Percentiles rank a stretch among this genome's conserved stretches.
Conservation (phyloP, 2,797 vertebrate genomes). For the Neoniphon sammara region DNA sequence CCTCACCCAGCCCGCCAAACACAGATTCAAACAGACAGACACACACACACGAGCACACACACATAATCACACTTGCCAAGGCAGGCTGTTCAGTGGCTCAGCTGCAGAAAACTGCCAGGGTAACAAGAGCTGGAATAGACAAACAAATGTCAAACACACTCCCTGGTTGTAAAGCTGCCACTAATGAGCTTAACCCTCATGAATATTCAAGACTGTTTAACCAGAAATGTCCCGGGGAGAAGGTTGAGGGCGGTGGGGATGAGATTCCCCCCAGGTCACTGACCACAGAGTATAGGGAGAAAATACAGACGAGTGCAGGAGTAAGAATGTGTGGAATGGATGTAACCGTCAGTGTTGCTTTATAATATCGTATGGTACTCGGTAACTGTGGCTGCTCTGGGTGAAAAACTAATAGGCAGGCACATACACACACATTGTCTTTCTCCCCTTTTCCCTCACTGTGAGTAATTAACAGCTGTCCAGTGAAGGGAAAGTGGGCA, state of each 20-base stretch:
- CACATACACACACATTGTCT: background rate
- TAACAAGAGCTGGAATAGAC: background rate
- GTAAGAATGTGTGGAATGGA: no score
- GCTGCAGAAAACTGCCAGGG: background rate
- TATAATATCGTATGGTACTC: no score
- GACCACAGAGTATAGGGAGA: background rate
- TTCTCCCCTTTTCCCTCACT: background rate
- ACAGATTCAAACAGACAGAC: background rate
- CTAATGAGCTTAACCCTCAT: conserved; percentile 13
- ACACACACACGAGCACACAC: background rate
- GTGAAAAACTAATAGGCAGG: background rate
- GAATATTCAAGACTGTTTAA: conserved; percentile 35
- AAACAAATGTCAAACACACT: background rate
- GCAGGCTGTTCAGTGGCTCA: background rate
- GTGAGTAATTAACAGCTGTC: conserved; percentile 44
- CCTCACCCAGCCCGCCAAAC: background rate
- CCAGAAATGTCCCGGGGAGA: background rate
- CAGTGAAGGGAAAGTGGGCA: conserved; percentile 34
- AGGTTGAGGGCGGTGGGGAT: background rate
- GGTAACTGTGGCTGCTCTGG: background rate
- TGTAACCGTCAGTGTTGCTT: no score
- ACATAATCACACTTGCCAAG: background rate
- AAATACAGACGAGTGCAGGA: no score
- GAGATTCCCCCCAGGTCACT: background rate
- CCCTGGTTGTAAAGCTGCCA: background rate